Percentiles rank a stretch among this genome's conserved stretches.
These are phyloP conservation scores for Myotis pilosus DNA, from an alignment of 2,797 vertebrate genomes.

Conservation along the genomic window DNA sequence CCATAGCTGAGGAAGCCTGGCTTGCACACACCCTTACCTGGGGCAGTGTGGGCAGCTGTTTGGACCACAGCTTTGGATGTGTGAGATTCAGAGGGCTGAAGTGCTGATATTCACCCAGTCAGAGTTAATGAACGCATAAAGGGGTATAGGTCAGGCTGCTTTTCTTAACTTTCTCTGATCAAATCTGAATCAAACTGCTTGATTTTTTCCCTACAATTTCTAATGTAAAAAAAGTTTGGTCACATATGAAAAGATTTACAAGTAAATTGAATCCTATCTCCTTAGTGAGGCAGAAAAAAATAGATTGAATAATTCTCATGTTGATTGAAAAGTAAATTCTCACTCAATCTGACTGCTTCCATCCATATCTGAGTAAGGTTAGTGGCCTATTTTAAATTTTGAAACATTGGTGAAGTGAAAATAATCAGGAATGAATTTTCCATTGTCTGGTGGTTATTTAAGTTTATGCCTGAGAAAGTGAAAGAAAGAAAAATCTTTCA, in stretches of 20 bases:
- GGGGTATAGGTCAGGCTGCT: neutral
- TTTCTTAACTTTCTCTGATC: neutral
- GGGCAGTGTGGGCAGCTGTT: neutral
- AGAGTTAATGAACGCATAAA: neutral
- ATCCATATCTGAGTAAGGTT: neutral
- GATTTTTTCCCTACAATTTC: neutral
- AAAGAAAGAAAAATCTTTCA: constrained; percentile 6
- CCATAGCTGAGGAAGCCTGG: neutral
- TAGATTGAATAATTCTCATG: constrained; percentile 38
- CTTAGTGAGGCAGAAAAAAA: neutral
- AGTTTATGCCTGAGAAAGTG: neutral
- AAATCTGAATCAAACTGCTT: neutral
- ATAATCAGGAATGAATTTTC: constrained; percentile 10
- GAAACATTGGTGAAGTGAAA: neutral
- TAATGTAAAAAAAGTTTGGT: constrained; percentile 4
- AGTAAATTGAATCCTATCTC: neutral
- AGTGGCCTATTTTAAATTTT: constrained; percentile 42
- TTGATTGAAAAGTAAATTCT: constrained; percentile 59
- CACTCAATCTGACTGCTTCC: neutral
- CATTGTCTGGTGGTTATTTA: neutral
- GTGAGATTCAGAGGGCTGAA: neutral
- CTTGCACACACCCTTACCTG: neutral
- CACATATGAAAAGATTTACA: constrained; percentile 17
- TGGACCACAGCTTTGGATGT: neutral
- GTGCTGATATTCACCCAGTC: too few relatives aligned